phyloP scores from a whole-genome alignment of 2,797 vertebrate species.

The Macrochelys suwanniensis region DNA sequence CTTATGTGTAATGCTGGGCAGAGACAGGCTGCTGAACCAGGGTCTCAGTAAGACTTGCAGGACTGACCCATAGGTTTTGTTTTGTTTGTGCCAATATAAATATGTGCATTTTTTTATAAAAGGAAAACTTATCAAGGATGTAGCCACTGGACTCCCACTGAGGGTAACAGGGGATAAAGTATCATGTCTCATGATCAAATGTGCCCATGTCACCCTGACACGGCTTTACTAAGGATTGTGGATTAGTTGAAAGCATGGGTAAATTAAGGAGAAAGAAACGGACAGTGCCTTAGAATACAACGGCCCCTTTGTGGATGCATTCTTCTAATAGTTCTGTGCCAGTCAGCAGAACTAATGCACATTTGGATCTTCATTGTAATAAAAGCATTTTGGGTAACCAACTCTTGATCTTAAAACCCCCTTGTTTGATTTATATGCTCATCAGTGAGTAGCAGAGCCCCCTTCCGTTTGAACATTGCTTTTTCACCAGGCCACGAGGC shows the following conservation, averaged over 20 bases:
- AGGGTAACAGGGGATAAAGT: background rate
- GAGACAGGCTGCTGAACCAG: background rate
- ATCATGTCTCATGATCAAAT: slow-evolving; percentile 23
- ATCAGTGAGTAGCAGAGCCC: slow-evolving; percentile 19
- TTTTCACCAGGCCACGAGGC: background rate
- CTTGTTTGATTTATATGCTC: slow-evolving; percentile 24
- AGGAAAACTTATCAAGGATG: background rate
- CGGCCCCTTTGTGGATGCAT: slow-evolving; percentile 23
- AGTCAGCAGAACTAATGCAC: slow-evolving; percentile 27
- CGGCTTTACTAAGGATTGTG: slow-evolving; percentile 12
- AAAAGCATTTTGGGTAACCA: slow-evolving; percentile 46
- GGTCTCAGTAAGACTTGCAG: background rate
- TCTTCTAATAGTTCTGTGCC: slow-evolving; percentile 37
- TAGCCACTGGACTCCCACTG: slow-evolving; percentile 5
- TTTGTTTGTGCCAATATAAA: background rate
- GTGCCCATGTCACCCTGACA: background rate
- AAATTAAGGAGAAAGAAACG: slow-evolving; percentile 51
- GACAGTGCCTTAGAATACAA: slow-evolving; percentile 20
- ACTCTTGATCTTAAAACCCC: slow-evolving; percentile 5
- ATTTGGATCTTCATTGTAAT: slow-evolving; percentile 42
- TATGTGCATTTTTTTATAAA: background rate
- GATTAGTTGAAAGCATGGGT: slow-evolving; percentile 47
- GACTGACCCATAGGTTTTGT: background rate
- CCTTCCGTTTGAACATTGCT: slow-evolving; percentile 25
- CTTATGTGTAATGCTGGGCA: background rate